Conservation (phyloP, 2,797 vertebrate genomes). For the Propithecus perrieri region DNA sequence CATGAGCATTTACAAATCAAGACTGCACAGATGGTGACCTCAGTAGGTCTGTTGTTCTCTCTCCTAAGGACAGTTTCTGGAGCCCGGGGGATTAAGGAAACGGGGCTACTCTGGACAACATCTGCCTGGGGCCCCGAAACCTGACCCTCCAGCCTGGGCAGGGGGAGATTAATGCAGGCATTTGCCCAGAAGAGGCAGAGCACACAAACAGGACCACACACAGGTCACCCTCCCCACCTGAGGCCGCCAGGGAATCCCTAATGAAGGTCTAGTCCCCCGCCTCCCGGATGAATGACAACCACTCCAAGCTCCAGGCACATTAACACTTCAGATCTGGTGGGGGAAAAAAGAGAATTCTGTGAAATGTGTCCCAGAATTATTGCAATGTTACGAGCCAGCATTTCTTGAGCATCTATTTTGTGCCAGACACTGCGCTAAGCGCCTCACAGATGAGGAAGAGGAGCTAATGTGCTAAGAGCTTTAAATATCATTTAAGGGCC, state of each 20-base stretch:
- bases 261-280: not conserved
- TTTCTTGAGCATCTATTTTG: not conserved
- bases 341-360: not conserved
- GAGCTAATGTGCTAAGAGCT: not conserved
- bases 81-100: slow-evolving; percentile 75
- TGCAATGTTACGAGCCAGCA: not conserved
- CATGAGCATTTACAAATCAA: slow-evolving; percentile 18
- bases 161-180: slow-evolving; percentile 50
- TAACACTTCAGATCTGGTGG: not conserved
- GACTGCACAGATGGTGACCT: slow-evolving; percentile 79
- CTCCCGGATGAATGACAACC: not conserved
- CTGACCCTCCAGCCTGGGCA: slow-evolving; percentile 54
- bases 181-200: not conserved
- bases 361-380: not conserved
- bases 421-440: not conserved
- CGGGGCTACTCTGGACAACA: slow-evolving; percentile 66
- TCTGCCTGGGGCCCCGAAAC: slow-evolving; percentile 75
- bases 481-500: not conserved
- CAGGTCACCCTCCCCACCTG: not conserved
- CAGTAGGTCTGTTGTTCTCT: slow-evolving; percentile 65
- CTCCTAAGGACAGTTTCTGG: slow-evolving; percentile 62
- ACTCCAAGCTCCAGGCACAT: not conserved
- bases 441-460: not conserved
- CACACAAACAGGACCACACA: slow-evolving; percentile 49
- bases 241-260: not conserved